Percentiles rank a stretch among this genome's conserved stretches.
Conservation (phyloP, 2,797 vertebrate genomes). For the Lacerta agilis region DNA sequence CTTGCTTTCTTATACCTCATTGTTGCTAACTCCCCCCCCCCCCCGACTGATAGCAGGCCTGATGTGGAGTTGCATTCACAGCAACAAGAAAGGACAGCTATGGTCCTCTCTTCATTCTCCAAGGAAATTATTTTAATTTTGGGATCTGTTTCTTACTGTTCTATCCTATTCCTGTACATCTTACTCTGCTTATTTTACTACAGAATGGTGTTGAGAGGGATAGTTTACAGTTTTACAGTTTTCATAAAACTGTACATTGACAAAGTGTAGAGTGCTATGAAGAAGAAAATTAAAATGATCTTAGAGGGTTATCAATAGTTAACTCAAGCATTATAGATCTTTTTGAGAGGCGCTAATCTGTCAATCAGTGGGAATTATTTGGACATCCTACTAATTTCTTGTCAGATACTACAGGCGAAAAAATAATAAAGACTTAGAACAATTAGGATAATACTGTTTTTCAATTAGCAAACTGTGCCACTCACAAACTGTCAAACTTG, state of each 20-base stretch:
- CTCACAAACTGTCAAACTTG: background rate
- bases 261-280: background rate
- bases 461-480: background rate
- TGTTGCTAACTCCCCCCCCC: no score
- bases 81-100: background rate
- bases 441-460: accelerated
- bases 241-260: background rate
- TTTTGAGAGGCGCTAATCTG: background rate
- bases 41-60: background rate
- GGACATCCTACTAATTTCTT: background rate
- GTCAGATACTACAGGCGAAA: background rate
- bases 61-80: background rate
- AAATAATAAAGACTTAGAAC: background rate
- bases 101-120: background rate
- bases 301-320: no score
- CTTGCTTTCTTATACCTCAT: no score
- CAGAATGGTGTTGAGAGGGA: background rate
- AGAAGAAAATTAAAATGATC: background rate
- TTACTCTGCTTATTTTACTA: background rate
- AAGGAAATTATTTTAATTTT: background rate
- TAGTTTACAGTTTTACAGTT: background rate
- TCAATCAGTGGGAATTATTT: background rate
- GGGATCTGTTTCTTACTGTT: background rate
- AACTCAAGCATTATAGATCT: background rate
- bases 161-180: background rate